Conservation (phyloP, 2,113 vertebrate genomes). For the Petrocephalus microphthalmus region DNA sequence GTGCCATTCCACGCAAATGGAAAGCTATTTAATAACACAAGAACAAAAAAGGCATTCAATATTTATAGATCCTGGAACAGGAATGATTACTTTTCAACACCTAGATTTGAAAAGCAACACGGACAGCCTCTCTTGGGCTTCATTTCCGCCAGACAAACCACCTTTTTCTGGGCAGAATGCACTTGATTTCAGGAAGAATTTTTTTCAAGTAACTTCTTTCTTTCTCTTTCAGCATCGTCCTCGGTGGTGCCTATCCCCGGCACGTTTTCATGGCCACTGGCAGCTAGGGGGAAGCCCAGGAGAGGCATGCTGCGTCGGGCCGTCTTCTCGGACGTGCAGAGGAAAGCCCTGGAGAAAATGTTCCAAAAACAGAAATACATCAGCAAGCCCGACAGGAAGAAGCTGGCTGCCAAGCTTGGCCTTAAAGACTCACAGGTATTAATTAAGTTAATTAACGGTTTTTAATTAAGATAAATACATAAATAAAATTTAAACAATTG, state of each 20-base stretch:
- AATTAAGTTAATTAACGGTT: not conserved
- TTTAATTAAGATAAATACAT: not conserved
- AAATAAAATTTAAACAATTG: not conserved
- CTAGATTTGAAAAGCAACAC: not conserved
- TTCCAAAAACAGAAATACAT: slow-evolving; percentile 99
- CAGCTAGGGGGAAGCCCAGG: slow-evolving; percentile 82
- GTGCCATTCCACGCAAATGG: slow-evolving; percentile 74
- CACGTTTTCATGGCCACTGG: slow-evolving; percentile 90
- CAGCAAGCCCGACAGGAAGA: slow-evolving; percentile 95
- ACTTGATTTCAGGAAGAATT: slow-evolving; percentile 29
- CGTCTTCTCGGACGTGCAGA: slow-evolving; percentile 92
- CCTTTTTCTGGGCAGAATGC: slow-evolving; percentile 48
- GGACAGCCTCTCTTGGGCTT: not conserved
- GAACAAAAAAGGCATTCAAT: slow-evolving; percentile 39
- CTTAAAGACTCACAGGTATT: slow-evolving; percentile 95
- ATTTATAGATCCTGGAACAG: slow-evolving; percentile 32
- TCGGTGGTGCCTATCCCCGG: slow-evolving; percentile 87
- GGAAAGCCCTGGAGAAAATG: slow-evolving; percentile 92
- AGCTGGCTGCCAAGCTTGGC: slow-evolving; percentile 82
- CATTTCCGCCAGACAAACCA: not conserved
- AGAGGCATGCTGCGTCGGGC: slow-evolving; percentile 90
- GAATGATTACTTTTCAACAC: slow-evolving; percentile 15
- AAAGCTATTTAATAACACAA: slow-evolving; percentile 52
- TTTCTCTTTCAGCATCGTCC: slow-evolving; percentile 63
- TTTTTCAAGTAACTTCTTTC: not conserved